phyloP scores from a whole-genome alignment of 1,140 invertebrate species.

The Penaeus vannamei region DNA sequence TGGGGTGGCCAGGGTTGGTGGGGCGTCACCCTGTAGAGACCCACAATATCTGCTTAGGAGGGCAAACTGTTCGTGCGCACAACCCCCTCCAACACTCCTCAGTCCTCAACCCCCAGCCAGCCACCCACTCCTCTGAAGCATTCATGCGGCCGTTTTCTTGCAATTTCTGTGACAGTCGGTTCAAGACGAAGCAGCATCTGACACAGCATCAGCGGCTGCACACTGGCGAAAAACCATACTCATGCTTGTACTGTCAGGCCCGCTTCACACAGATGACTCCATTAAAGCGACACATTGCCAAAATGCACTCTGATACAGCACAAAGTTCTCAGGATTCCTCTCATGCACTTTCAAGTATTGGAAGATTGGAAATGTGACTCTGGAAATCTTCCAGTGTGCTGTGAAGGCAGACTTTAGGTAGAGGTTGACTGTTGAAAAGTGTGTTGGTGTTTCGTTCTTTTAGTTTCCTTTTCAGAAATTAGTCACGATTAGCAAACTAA shows the following conservation, averaged over 20 bases:
- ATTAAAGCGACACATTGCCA: conserved; percentile 58
- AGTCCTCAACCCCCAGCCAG: conserved; percentile 23
- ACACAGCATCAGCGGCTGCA: conserved; percentile 71
- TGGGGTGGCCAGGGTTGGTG: conserved; percentile 53
- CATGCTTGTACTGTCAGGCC: conserved; percentile 72
- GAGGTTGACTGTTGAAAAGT: too few relatives aligned
- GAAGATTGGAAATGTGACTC: too few relatives aligned
- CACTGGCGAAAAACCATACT: conserved; percentile 74
- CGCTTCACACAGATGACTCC: conserved; percentile 71
- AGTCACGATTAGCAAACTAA: too few relatives aligned
- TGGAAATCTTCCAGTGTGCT: too few relatives aligned
- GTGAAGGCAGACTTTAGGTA: too few relatives aligned
- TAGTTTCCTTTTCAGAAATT: too few relatives aligned
- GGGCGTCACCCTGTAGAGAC: conserved; percentile 48
- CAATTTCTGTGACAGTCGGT: conserved; percentile 72
- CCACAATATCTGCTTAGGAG: conserved; percentile 40
- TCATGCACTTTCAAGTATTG: conserved; percentile 12
- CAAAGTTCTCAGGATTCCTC: neutral
- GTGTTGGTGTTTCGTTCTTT: too few relatives aligned
- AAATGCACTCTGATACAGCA: conserved; percentile 45
- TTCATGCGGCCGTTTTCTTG: conserved; percentile 69
- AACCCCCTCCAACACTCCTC: conserved; percentile 41
- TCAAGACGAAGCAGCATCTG: conserved; percentile 73
- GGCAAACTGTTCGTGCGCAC: conserved; percentile 24
- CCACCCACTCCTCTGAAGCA: conserved; percentile 17